phyloP scores from a whole-genome alignment of 2,797 vertebrate genomes.

The Gadopsis bispinosus region DNA sequence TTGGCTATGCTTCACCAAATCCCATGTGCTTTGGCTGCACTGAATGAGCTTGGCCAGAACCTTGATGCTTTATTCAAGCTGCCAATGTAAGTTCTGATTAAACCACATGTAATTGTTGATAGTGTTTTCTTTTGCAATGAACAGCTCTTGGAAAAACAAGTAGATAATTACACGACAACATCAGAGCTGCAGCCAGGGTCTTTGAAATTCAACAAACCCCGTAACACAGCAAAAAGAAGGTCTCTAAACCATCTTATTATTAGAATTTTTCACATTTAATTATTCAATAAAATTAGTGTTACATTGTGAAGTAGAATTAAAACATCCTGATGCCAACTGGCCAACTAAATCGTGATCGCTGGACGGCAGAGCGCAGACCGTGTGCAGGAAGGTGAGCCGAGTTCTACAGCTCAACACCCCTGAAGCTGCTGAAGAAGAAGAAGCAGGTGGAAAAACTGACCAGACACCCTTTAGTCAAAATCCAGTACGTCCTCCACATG shows the following conservation, averaged over 20 bases:
- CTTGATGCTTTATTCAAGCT: neutral
- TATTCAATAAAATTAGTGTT: neutral
- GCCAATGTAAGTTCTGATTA: neutral
- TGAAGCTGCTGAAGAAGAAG: slow-evolving; percentile 7
- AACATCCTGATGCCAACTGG: neutral
- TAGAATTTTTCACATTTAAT: neutral
- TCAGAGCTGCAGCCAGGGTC: too few relatives aligned
- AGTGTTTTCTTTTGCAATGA: neutral
- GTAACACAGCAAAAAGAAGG: neutral
- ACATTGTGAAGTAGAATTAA: neutral
- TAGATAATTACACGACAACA: neutral
- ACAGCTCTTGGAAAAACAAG: neutral
- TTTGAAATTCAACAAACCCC: neutral
- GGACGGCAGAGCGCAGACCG: neutral
- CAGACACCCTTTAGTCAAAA: slow-evolving; percentile 23
- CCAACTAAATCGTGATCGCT: neutral
- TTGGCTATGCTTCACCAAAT: neutral
- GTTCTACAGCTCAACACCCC: neutral
- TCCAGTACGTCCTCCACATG: slow-evolving; percentile 47
- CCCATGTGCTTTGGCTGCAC: neutral
- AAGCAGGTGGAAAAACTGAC: neutral
- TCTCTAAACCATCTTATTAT: too few relatives aligned
- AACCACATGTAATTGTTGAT: neutral
- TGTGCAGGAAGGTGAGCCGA: neutral
- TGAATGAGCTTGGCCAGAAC: neutral